phyloP scores from a whole-genome alignment of 2,888 invertebrate species.

The Tipula helvola region DNA sequence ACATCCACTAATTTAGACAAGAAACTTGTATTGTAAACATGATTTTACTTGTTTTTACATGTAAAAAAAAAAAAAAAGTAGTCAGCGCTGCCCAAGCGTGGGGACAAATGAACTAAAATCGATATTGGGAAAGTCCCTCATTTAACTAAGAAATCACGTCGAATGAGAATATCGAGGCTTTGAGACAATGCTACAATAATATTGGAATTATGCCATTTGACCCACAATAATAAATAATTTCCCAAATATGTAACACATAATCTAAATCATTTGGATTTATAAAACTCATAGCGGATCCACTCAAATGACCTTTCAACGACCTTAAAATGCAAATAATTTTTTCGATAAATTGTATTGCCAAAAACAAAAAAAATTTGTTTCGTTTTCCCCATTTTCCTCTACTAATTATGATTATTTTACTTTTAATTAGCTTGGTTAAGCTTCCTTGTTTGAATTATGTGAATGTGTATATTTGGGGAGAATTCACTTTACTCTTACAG shows the following conservation, averaged over 20 bases:
- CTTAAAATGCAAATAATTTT: neutral
- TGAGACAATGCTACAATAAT: neutral
- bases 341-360: neutral
- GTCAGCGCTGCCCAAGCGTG: no score
- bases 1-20: no score
- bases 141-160: no score
- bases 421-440: neutral
- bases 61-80: no score
- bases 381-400: neutral
- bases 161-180: neutral
- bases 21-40: no score
- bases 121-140: no score
- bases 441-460: neutral
- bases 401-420: neutral
- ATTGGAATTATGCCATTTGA: neutral
- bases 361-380: neutral
- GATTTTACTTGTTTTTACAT: no score
- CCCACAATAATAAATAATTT: neutral
- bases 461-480: neutral
- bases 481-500: neutral
- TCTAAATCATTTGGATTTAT: neutral
- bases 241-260: neutral
- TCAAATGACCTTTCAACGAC: neutral
- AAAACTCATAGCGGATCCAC: neutral
- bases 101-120: no score